These are phyloP conservation scores for Agrochola macilenta DNA, from an alignment of 2,888 invertebrate species.

Conservation along the genomic window DNA sequence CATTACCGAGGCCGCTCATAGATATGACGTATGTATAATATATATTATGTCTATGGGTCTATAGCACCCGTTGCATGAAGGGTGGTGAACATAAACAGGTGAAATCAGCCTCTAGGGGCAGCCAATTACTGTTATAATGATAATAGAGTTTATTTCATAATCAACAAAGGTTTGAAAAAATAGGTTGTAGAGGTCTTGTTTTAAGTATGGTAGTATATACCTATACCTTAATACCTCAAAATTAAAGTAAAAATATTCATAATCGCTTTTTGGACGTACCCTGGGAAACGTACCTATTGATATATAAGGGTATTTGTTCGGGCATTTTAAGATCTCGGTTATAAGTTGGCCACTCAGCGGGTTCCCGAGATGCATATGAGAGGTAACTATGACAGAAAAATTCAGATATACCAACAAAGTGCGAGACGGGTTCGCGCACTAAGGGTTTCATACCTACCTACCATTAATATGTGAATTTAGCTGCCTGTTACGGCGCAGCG, in stretches of 20 bases:
- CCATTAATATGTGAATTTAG: no score
- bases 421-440: no score
- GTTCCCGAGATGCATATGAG: not conserved
- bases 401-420: not conserved
- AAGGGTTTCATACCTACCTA: no score
- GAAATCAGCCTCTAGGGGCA: conserved; percentile 7
- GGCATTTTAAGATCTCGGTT: not conserved
- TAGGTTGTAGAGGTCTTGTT: no score
- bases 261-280: not conserved
- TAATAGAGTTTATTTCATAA: no score
- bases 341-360: not conserved
- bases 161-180: no score
- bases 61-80: conserved; percentile 15
- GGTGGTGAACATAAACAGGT: conserved; percentile 25
- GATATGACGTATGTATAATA: conserved; percentile 9
- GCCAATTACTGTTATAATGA: conserved; percentile 18
- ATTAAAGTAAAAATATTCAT: conserved; percentile 15
- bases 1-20: conserved; percentile 25
- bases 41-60: conserved; percentile 5
- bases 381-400: not conserved
- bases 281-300: not conserved
- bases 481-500: no score
- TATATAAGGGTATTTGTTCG: conserved; percentile 5
- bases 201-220: no score
- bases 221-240: no score